Evolutionary conservation across 1,140 invertebrate genomes (phyloP).

Genomic region (Wiebesia pumilae): DNA sequence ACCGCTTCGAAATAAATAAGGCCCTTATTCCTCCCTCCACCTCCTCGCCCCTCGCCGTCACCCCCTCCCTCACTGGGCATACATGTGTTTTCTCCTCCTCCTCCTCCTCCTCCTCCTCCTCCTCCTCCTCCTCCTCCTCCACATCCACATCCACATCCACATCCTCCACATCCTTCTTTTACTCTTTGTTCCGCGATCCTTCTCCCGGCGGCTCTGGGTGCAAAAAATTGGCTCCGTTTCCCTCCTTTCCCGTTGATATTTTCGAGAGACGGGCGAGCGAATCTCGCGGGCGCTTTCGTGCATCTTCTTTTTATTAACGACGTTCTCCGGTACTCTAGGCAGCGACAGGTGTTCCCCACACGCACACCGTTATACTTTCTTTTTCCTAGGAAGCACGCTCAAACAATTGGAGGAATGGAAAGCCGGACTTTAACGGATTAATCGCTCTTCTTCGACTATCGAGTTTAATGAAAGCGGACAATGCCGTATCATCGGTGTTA

Average conservation of each 20-base stretch:
- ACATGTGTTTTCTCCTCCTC: not conserved
- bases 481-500: no score
- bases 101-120: no score
- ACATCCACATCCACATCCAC: no score
- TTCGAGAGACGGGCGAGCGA: not conserved
- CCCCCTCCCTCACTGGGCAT: not conserved
- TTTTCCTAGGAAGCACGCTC: no score
- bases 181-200: no score
- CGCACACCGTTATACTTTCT: not conserved
- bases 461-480: not conserved
- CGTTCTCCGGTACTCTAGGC: not conserved
- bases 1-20: slow-evolving; percentile 44
- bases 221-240: not conserved
- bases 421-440: no score
- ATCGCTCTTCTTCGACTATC: not conserved
- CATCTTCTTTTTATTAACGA: not conserved
- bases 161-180: no score
- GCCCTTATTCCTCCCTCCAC: not conserved
- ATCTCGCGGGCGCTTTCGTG: not conserved
- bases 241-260: not conserved
- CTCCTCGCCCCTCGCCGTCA: not conserved
- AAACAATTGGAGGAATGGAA: not conserved
- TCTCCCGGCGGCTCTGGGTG: not conserved
- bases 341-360: not conserved
- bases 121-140: not conserved